Evolutionary conservation across 2,888 invertebrate species (phyloP).

Genomic region (Limnephilus marmoratus): DNA sequence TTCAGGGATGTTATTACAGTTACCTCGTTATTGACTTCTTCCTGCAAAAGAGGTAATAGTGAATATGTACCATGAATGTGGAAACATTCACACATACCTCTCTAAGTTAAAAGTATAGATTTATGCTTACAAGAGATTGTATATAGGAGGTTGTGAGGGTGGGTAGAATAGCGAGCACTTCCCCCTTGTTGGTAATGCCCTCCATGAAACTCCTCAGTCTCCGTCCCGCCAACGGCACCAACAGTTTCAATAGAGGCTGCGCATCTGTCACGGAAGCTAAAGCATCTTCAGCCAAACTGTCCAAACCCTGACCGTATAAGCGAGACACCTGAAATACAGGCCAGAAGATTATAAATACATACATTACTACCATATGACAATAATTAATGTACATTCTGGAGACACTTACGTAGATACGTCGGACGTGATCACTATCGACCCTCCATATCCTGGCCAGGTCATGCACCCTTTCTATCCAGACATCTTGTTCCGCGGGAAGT

Average conservation of each 20-base stretch:
- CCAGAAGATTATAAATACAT: not conserved
- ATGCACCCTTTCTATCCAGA: conserved; percentile 86
- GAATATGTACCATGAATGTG: not conserved
- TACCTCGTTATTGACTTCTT: conserved; percentile 44
- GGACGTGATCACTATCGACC: conserved; percentile 84
- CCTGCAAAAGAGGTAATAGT: conserved; percentile 37
- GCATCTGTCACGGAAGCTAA: conserved; percentile 82
- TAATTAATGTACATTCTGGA: not conserved
- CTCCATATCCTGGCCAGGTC: conserved; percentile 87
- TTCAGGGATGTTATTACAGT: conserved; percentile 45
- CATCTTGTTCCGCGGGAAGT: conserved; percentile 71
- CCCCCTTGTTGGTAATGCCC: conserved; percentile 78
- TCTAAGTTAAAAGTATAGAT: not conserved
- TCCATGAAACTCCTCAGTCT: conserved; percentile 83
- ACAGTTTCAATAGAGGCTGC: conserved; percentile 82
- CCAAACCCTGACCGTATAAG: conserved; percentile 81
- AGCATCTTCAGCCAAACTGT: conserved; percentile 79
- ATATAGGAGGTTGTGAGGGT: conserved; percentile 87
- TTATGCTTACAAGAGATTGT: conserved; percentile 78
- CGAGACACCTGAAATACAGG: conserved; percentile 76
- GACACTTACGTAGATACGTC: conserved; percentile 86
- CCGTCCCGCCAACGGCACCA: conserved; percentile 89
- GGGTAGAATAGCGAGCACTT: conserved; percentile 86
- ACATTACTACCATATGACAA: not conserved
- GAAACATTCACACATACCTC: no score